These are phyloP conservation scores for Channa maculata DNA, from an alignment of 2,113 vertebrate genomes.

Conservation along the genomic window DNA sequence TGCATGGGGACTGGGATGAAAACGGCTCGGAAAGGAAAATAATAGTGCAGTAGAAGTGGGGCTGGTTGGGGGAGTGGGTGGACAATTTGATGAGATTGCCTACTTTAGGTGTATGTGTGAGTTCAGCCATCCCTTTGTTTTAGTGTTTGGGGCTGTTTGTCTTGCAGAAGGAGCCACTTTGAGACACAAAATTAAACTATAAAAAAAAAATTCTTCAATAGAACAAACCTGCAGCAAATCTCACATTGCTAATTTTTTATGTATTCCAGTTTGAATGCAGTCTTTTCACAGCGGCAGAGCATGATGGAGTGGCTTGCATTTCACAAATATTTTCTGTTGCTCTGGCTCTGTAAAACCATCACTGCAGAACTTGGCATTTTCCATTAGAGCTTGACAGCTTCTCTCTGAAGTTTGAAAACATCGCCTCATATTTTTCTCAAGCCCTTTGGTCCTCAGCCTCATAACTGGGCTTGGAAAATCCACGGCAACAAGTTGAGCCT, in stretches of 20 bases:
- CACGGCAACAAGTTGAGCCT: constrained; percentile 64
- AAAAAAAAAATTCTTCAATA: not conserved
- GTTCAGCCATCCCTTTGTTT: constrained; percentile 20
- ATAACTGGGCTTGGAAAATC: constrained; percentile 39
- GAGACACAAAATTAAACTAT: constrained; percentile 1
- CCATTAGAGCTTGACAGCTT: constrained; percentile 72
- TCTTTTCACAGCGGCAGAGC: constrained; percentile 22
- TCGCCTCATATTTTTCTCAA: constrained; percentile 56
- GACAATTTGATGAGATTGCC: constrained; percentile 55
- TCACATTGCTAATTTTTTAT: not conserved
- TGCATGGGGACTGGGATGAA: constrained; percentile 44
- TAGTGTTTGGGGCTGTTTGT: constrained; percentile 6
- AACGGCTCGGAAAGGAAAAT: constrained; percentile 58
- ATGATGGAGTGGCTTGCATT: constrained; percentile 48
- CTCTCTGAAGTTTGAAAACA: constrained; percentile 74
- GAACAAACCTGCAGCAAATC: not conserved
- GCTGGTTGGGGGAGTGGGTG: constrained; percentile 37
- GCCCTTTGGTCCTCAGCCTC: constrained; percentile 47
- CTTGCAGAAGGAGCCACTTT: constrained; percentile 3
- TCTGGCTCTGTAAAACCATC: constrained; percentile 62
- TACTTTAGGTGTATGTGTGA: constrained; percentile 1
- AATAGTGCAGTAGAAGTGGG: constrained; percentile 45
- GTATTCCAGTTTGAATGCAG: not conserved
- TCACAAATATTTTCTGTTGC: constrained; percentile 55
- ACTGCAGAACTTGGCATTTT: constrained; percentile 65